A percentile compares a stretch with the other conserved stretches of the same genome.
phyloP scores from a whole-genome alignment of 2,113 vertebrate genomes.

The Mixornis gularis region DNA sequence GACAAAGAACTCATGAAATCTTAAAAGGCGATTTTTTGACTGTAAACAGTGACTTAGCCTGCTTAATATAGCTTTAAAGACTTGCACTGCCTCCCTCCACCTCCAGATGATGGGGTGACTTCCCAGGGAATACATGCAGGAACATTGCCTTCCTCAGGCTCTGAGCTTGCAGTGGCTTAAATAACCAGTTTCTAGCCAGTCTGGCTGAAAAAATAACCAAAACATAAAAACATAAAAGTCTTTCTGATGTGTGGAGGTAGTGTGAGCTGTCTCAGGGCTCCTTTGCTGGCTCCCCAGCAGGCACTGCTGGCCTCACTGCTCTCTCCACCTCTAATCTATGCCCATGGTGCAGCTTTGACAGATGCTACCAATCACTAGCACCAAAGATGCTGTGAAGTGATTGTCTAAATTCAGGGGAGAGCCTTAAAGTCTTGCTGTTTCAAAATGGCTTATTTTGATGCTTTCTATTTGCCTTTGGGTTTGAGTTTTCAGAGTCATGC shows the following conservation, averaged over 20 bases:
- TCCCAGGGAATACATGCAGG: not conserved
- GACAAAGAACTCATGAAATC: constrained; percentile 31
- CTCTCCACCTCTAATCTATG: not conserved
- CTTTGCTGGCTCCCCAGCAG: not conserved
- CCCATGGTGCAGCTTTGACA: not conserved
- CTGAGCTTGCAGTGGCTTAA: not conserved
- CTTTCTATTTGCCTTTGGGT: not conserved
- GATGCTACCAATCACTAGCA: not conserved
- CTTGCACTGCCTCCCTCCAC: not conserved
- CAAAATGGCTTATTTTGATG: not conserved
- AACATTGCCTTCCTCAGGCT: not conserved
- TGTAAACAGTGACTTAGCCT: constrained; percentile 23
- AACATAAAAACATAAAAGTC: not conserved
- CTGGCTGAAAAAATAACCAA: not conserved
- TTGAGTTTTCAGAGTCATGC: not conserved
- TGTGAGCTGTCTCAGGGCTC: not conserved
- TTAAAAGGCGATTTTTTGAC: constrained; percentile 30
- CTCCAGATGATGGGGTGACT: not conserved
- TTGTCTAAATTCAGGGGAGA: not conserved
- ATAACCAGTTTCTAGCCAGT: not conserved
- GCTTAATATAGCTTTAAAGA: not conserved
- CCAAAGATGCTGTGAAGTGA: not conserved
- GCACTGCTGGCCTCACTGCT: not conserved
- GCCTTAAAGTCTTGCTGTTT: not conserved
- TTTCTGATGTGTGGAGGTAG: not conserved